These are phyloP conservation scores for Lepus americanus DNA, from an alignment of 2,113 vertebrate genomes.

Conservation along the genomic window DNA sequence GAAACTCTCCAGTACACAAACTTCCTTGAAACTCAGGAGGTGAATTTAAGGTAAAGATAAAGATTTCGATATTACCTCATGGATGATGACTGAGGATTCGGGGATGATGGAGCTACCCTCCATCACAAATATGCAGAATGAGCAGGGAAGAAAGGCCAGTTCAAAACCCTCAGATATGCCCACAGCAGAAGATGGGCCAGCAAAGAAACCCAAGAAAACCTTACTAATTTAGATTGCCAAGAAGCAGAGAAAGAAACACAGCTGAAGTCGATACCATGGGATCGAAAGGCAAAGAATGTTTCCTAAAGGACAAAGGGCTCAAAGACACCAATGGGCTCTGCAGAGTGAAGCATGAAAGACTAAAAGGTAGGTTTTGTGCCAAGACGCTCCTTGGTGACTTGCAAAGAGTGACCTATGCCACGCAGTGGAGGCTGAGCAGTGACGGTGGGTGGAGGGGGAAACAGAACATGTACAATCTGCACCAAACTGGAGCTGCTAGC, in stretches of 20 bases:
- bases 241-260: not conserved
- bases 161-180: not conserved
- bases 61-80: not conserved
- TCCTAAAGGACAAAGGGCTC: not conserved
- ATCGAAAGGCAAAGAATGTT: not conserved
- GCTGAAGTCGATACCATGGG: not conserved
- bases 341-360: not conserved
- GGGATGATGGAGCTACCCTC: not conserved
- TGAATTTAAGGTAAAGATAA: not conserved
- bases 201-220: not conserved
- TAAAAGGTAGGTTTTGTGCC: not conserved
- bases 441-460: not conserved
- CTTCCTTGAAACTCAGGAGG: not conserved
- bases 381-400: not conserved
- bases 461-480: not conserved
- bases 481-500: not conserved
- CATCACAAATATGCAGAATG: not conserved
- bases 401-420: not conserved
- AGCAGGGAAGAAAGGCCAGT: not conserved
- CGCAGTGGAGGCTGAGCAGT: not conserved
- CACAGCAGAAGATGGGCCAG: not conserved
- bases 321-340: not conserved
- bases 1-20: not conserved
- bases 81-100: not conserved
- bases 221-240: slow-evolving; percentile 4